Conservation (phyloP, 2,113 vertebrate genomes). For the Procapra przewalskii region DNA sequence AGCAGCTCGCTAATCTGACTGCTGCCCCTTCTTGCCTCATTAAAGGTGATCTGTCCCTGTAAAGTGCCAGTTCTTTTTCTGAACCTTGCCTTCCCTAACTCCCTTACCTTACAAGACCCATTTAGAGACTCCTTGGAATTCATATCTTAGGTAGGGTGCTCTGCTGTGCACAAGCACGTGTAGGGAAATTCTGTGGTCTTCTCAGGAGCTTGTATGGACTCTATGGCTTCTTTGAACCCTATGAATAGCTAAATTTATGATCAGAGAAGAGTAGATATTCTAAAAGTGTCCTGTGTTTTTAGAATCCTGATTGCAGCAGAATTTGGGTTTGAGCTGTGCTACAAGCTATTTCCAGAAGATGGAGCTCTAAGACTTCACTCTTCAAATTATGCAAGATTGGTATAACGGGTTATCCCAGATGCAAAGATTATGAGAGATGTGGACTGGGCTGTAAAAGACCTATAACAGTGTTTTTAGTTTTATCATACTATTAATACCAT, state of each 20-base stretch:
- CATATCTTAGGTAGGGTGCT: background rate
- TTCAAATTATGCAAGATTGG: background rate
- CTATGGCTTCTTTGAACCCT: background rate
- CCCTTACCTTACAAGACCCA: background rate
- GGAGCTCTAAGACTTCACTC: background rate
- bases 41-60: no score
- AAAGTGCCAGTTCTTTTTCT: no score
- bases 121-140: background rate
- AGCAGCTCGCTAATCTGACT: no score
- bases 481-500: background rate
- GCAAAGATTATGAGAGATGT: background rate
- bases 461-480: background rate
- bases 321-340: background rate
- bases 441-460: background rate
- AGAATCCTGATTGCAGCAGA: background rate
- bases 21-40: no score
- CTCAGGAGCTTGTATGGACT: background rate
- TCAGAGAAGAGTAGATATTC: background rate
- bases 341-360: background rate
- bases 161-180: background rate
- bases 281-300: background rate
- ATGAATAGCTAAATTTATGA: background rate
- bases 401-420: background rate
- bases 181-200: background rate
- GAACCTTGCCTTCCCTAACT: no score